Evolutionary conservation across 2,888 invertebrate species (phyloP), one percentile per base, ranked within the genome.

Genomic region (Petrophora chlorosata): DNA sequence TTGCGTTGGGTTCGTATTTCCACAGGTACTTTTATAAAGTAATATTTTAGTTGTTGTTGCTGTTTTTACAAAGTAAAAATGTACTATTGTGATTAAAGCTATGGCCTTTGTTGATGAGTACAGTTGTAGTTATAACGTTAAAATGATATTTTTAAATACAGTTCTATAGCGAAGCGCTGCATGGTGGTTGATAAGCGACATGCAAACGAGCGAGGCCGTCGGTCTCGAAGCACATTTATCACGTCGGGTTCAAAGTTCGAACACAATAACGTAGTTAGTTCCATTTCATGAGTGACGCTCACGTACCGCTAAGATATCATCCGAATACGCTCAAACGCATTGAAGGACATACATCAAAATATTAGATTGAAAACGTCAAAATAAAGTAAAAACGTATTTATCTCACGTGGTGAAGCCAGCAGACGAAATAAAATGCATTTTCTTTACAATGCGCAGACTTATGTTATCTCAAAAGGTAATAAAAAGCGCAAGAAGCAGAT

Each of bases 201-300:
- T 76, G 76, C 77, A 67, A 72, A 69, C 76, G 67, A 70, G 70
- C 73, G 70, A 68, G 61, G 67, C 65, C 65, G 69, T 61, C 61
- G 64, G 63, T 51, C 44, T 52, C 67, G 62, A 41, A 62, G 66
- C 59, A 70, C 70, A 78, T 82, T 82, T 84, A 85, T 85, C 82
- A 82, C 56, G 39, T 34, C 52, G 73, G 73, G 84, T 82, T 78
- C 83, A 84, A 84, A 85, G 84, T 82, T 75, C 76, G 64, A 67
- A 75, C 69, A 82, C 77, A 79, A 79, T 70, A 63, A 63, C 62
- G 54, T 69, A 60, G 59, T 52, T 61, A 56, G 56, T 56, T 53
- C 54, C 53, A 54, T 56, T 52, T 52, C 49, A 52, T 45, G 35
- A 59, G 59, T 53, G 61, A 54, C 59, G 56, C 48, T 62, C 56